Evolutionary conservation across 2,113 vertebrate genomes (phyloP), one percentile per base, ranked within the genome.

Genomic region (Toxotes chatareus): DNA sequence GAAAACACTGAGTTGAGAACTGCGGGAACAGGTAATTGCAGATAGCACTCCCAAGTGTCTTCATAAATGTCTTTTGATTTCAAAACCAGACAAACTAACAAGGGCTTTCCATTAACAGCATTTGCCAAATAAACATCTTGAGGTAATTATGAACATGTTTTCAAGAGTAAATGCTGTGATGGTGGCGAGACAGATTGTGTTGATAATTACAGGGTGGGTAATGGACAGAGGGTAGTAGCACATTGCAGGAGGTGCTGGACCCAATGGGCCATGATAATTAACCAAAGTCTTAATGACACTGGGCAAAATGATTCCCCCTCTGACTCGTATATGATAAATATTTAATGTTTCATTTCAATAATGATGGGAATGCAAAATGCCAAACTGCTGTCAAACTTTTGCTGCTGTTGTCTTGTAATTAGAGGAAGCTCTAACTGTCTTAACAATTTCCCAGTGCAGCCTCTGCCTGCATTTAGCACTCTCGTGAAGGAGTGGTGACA

Each of bases 211-310:
- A 73, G 38, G 47, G 73, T 71, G 76, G 84, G 82, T 87, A 90
- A 91, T 85, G 86, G 90, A 92, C 76, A 53, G 76, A 89, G 86
- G 76, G 79, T 81, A 74, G 85, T 49, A 51, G 68, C 78, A 83
- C 82, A 79, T 84, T 73, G 78, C 82, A 84, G 79, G 87, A 92
- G 86, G 75, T 82, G 88, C 86, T 82, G 68, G 86, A 91, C 88
- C 83, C 90, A 94, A 92, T 92, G 89, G 86, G 87, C 88, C 88
- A 82, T 90, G 88, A 88, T 94, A 94, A 95, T 95, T 95, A 94
- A 93, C 89, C 86, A 88, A 88, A 91, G 86, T 88, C 85, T 93
- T 94, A 94, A 94, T 93, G 93, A 94, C 86, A 90, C 73, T 57
- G 85, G 84, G 76, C 70, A 77, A 92, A 94, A 92, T 88, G 60